Conservation (phyloP, 2,797 vertebrate species). For the Anguilla megastoma region DNA sequence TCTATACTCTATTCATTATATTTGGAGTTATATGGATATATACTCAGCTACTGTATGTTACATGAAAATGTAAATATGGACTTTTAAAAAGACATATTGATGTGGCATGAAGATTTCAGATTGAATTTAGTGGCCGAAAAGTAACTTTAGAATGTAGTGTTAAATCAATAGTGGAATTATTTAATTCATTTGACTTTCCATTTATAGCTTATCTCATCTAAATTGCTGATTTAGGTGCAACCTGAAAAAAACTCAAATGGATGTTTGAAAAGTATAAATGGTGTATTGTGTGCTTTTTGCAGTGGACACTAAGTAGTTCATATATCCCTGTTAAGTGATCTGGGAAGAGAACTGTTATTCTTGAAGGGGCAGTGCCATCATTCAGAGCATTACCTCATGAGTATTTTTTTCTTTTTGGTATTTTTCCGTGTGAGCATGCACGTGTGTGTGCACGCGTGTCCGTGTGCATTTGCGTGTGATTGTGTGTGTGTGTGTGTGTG, state of each 20-base stretch:
- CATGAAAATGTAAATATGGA: slow-evolving; percentile 50
- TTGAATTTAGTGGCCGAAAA: slow-evolving; percentile 62
- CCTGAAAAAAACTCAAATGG: slow-evolving; percentile 62
- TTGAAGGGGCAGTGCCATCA: slow-evolving; percentile 55
- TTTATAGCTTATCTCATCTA: slow-evolving; percentile 72
- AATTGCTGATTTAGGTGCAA: slow-evolving; percentile 57
- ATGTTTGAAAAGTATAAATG: slow-evolving; percentile 56
- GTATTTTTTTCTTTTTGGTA: slow-evolving; percentile 48
- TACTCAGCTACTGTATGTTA: slow-evolving; percentile 43
- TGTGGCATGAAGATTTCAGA: slow-evolving; percentile 59
- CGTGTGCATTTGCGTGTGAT: too few relatives aligned
- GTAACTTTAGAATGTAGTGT: slow-evolving; percentile 76
- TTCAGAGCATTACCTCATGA: slow-evolving; percentile 52
- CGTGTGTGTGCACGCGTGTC: too few relatives aligned
- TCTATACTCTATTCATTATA: not conserved
- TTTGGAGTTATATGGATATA: not conserved
- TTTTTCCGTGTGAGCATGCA: too few relatives aligned
- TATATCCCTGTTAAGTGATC: slow-evolving; percentile 72
- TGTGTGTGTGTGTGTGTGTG: not conserved
- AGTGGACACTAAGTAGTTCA: slow-evolving; percentile 71
- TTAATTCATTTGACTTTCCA: slow-evolving; percentile 72
- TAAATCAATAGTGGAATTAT: slow-evolving; percentile 80
- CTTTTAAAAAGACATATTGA: slow-evolving; percentile 64
- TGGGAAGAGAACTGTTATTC: slow-evolving; percentile 54
- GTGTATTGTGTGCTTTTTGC: slow-evolving; percentile 69